Percentiles rank a stretch among this genome's conserved stretches.
phyloP scores from a whole-genome alignment of 2,113 vertebrate genomes.

The Corynorhinus townsendii region DNA sequence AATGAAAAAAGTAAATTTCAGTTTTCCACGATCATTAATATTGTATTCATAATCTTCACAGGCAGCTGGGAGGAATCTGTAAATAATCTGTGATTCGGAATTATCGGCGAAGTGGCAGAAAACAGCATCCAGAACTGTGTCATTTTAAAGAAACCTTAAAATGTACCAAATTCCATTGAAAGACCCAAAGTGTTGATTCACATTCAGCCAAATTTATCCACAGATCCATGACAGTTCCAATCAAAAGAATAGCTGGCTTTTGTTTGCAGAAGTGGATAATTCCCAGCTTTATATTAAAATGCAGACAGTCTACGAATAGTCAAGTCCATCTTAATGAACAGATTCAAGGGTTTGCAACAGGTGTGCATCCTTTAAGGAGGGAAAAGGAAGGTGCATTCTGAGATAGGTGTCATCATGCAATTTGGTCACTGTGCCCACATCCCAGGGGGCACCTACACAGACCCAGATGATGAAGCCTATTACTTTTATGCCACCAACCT shows the following conservation, averaged over 20 bases:
- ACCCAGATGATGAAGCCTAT: background rate
- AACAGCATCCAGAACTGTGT: background rate
- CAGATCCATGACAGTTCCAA: background rate
- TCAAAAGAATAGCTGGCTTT: background rate
- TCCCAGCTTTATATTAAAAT: background rate
- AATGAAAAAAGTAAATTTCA: background rate
- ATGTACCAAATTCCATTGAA: background rate
- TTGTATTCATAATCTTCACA: background rate
- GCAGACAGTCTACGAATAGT: background rate
- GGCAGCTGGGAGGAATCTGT: background rate
- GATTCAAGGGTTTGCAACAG: background rate
- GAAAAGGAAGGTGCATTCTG: no score
- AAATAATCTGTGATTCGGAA: background rate
- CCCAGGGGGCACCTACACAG: background rate
- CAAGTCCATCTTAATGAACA: background rate
- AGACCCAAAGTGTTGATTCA: background rate
- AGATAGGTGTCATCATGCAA: no score
- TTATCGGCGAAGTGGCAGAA: background rate
- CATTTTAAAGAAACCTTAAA: background rate
- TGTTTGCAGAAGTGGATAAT: background rate
- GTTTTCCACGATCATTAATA: background rate
- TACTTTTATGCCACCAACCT: background rate
- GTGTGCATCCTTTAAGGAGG: no score
- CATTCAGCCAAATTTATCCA: background rate
- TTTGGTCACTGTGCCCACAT: background rate